Percentiles rank a stretch among this genome's conserved stretches.
These are phyloP conservation scores for Diplosoma virens DNA, from an alignment of 23 tunicate species.

Conservation along the genomic window DNA sequence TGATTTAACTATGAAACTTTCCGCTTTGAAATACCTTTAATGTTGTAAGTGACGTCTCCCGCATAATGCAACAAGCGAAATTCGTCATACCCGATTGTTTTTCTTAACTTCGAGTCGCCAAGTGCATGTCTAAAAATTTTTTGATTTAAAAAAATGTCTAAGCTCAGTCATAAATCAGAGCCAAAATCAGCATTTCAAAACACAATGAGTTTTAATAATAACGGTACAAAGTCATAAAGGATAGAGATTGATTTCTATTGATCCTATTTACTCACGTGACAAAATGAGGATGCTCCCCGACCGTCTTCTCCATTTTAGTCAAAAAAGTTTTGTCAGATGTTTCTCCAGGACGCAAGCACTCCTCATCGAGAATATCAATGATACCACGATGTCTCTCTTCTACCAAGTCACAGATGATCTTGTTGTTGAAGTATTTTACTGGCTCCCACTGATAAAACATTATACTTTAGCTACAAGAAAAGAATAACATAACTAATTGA, in stretches of 20 bases:
- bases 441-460: conserved; percentile 84
- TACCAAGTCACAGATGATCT: conserved; percentile 91
- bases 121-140: conserved; percentile 82
- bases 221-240: too few relatives aligned
- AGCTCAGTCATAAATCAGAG: too few relatives aligned
- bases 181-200: too few relatives aligned
- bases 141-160: too few relatives aligned
- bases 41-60: conserved; percentile 87
- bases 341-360: conserved; percentile 97
- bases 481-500: background rate
- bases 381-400: conserved; percentile 93
- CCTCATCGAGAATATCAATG: conserved; percentile 96
- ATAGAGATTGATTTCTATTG: background rate
- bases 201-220: too few relatives aligned
- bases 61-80: conserved; percentile 84
- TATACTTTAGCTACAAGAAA: background rate
- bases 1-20: too few relatives aligned
- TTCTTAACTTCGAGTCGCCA: conserved; percentile 74
- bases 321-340: conserved; percentile 80
- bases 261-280: conserved; percentile 47
- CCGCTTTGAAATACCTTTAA: conserved; percentile 63
- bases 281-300: conserved; percentile 85
- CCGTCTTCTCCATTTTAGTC: conserved; percentile 67
- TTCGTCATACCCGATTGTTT: conserved; percentile 86
- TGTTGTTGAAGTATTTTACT: conserved; percentile 97